Conservation (phyloP, 2,888 invertebrate genomes). For the Lumbricus terrestris region DNA sequence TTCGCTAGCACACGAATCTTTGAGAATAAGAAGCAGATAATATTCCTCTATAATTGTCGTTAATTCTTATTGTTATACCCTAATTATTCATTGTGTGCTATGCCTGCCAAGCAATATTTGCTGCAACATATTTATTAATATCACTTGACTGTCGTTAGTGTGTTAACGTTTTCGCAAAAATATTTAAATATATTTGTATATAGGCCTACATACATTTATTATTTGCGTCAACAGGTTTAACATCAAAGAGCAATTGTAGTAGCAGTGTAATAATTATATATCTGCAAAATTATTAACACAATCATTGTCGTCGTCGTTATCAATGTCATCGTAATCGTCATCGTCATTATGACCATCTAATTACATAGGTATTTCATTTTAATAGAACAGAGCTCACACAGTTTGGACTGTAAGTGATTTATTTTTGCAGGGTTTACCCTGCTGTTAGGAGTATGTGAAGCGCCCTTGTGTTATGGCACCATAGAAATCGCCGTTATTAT, state of each 20-base stretch:
- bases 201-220: background rate
- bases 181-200: background rate
- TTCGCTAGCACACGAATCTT: slow-evolving; percentile 52
- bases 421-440: no score
- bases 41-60: background rate
- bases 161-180: background rate
- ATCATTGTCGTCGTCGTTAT: no score
- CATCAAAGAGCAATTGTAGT: background rate
- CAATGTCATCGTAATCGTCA: no score
- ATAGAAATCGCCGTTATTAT: no score
- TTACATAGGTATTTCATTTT: no score
- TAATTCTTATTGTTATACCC: background rate
- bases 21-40: background rate
- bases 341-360: no score
- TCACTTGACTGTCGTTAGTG: background rate
- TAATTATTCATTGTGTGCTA: background rate
- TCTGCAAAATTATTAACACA: no score
- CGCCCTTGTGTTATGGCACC: no score
- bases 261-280: no score
- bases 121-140: background rate
- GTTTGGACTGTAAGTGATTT: no score
- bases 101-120: background rate
- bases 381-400: no score
- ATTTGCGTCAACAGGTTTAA: background rate
- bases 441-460: no score